Evolutionary conservation across 2,797 vertebrate genomes (phyloP), one percentile per base, ranked within the genome.

Genomic region (Schizopygopsis pylzovi): DNA sequence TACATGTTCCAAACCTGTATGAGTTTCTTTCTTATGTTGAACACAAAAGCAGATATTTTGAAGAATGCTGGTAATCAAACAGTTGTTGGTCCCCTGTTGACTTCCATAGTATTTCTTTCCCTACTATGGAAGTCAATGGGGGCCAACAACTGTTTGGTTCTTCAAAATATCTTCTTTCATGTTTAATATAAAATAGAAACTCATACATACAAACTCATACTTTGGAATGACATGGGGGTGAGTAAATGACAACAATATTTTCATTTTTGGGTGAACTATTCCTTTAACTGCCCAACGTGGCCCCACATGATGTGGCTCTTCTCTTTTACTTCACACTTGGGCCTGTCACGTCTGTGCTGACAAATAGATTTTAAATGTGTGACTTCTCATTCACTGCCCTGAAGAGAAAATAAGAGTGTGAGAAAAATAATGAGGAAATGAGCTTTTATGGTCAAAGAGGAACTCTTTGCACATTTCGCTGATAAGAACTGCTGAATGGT

Each of bases 351-450:
- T 39, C 18, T 39, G 45, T 54, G 79, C 47, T 81, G 65, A 70
- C 33, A 41, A 28, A 52, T 68, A 45, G n/a, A 28, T 47, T 80
- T 37, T 41, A 18, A 8, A 20, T 70, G 47, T 75, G 28, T 0
- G 25, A 49, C 4, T 79, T 59, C 16, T 16, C 75, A 2, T 77
- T 78, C 4, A 63, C 39, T 28, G 28, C 37, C 11, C n/a, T 84
- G 63, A 78, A 33, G 25, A 41, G 65, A 71, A 37, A 18, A 79
- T 59, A 15, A 41, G 18, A 33, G 49, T 33, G 5, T 71, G 75
- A 28, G 61, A 59, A 45, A 75, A 71, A 61, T 67, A 79, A 47
- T 71, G n/a, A 59, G 76, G 65, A 85, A 71, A 78, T 61, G 15
- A 28, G 49, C 13, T 82, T 5, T 37, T 54, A 25, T 37, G n/a